Evolutionary conservation across 2,797 vertebrate genomes (phyloP).

Genomic region (Crocodylus rhombifer): DNA sequence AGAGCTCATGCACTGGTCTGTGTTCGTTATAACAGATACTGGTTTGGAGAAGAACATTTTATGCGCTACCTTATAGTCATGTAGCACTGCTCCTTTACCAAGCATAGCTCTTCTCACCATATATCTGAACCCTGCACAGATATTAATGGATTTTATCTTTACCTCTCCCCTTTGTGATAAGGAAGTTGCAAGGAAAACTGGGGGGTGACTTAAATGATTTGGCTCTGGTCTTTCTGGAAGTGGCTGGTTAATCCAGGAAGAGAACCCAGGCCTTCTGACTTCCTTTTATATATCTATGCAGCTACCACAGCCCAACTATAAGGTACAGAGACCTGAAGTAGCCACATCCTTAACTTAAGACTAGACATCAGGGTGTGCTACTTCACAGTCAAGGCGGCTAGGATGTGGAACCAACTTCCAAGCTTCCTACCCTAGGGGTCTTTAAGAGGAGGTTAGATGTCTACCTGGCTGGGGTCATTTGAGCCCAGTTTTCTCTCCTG

Average conservation of each 20-base stretch:
- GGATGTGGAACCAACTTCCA: too few species aligned
- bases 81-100: background rate
- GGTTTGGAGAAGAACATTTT: background rate
- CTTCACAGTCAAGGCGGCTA: too few species aligned
- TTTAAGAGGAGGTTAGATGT: too few species aligned
- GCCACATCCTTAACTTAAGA: background rate
- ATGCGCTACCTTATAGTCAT: background rate
- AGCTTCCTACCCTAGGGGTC: too few species aligned
- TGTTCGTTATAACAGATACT: too few species aligned
- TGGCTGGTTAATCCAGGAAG: background rate
- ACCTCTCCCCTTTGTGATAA: background rate
- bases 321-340: background rate
- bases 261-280: background rate
- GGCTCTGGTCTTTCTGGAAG: background rate
- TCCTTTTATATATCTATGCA: background rate
- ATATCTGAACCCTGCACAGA: background rate
- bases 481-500: too few species aligned
- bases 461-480: too few species aligned
- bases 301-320: fast-evolving
- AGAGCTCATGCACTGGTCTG: background rate
- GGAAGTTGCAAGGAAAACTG: background rate
- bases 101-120: background rate
- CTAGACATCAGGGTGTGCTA: too few species aligned
- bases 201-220: background rate
- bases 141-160: background rate